A percentile compares a stretch with the other conserved stretches of the same genome.
phyloP scores from a whole-genome alignment of 2,888 invertebrate genomes.

The Phaonia tiefii region DNA sequence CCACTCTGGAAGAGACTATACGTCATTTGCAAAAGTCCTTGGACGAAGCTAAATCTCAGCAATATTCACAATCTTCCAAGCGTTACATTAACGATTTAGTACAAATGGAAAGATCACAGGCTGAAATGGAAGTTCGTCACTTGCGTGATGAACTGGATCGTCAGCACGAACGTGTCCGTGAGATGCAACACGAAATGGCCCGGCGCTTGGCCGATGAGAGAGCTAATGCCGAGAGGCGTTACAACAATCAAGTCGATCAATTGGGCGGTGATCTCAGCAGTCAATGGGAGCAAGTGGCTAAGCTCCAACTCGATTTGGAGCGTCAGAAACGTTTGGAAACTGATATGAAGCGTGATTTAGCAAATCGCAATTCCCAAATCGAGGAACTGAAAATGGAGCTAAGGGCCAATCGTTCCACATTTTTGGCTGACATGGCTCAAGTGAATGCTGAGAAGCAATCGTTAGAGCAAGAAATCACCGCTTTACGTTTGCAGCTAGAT shows the following conservation, averaged over 20 bases:
- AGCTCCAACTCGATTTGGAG: slow-evolving; percentile 89
- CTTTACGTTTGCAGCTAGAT: slow-evolving; percentile 85
- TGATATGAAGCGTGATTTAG: slow-evolving; percentile 88
- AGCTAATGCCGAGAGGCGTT: slow-evolving; percentile 87
- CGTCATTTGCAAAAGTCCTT: slow-evolving; percentile 85
- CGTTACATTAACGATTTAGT: slow-evolving; percentile 88
- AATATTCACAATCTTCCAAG: slow-evolving; percentile 80
- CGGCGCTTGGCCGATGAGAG: slow-evolving; percentile 87
- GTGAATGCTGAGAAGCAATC: slow-evolving; percentile 89
- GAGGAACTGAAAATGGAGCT: slow-evolving; percentile 91
- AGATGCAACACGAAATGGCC: slow-evolving; percentile 88
- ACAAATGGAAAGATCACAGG: slow-evolving; percentile 88
- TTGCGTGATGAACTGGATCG: slow-evolving; percentile 89
- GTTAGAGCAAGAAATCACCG: slow-evolving; percentile 89
- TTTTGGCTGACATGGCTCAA: slow-evolving; percentile 89
- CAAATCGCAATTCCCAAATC: slow-evolving; percentile 87
- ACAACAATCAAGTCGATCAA: slow-evolving; percentile 89
- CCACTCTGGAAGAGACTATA: slow-evolving; percentile 85
- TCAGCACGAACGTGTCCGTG: slow-evolving; percentile 88
- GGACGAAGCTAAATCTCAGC: slow-evolving; percentile 83
- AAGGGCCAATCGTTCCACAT: slow-evolving; percentile 85
- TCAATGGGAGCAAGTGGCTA: slow-evolving; percentile 90
- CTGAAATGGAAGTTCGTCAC: slow-evolving; percentile 88
- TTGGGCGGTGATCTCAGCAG: slow-evolving; percentile 88
- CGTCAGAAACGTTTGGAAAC: slow-evolving; percentile 89